Evolutionary conservation across 30 jellyfish, hydroid and myxozoan species (phyloP), one percentile per base, ranked within the genome.

Genomic region (Phacellophora camtschatica): DNA sequence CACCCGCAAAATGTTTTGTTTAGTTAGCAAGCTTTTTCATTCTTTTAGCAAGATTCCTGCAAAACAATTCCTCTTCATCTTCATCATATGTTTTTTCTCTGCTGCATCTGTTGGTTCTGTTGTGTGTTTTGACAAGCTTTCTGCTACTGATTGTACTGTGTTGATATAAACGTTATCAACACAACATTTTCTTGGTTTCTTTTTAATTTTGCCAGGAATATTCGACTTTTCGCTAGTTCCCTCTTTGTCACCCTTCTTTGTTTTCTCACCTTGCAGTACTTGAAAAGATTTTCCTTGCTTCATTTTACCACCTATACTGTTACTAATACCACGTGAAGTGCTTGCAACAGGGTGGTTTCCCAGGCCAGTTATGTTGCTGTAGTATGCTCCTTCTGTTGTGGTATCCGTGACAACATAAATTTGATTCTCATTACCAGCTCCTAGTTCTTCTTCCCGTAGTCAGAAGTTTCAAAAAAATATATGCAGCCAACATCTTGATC

Each of bases 11-110:
- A 64, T n/a, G 32, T 64, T 64, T 64, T 29, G 30, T 23, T 35
- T 64, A 31, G 28, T 27, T 27, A 61, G 78, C 78, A 64, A 15
- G 27, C n/a, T 31, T 64, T 36, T 31, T 61, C 78, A 37, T 64
- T 35, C 78, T 64, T 56, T 56, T 28, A 18, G 32, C 71, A 28
- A 56, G 32, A 41, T 41, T 56, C 27, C 71, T 28, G 51, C 51
- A 39, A 39, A 39, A 39, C 51, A 39, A 39, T 13, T 13, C 51
- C 13, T 39, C 51, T 13, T 39, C 51, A 39, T 39, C 51, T 5
- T 39, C 51, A 39, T 39, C 51, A 5, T 13, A 39, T 39, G 11
- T 39, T 13, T 39, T 39, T 13, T 13, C 13, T 5, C 51, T 39
- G 51, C 13, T 5, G 51, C 13, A 39, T 39, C 51, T 39, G 51